Conservation (phyloP, 2,888 invertebrate species). For the Yponomeuta cagnagella region DNA sequence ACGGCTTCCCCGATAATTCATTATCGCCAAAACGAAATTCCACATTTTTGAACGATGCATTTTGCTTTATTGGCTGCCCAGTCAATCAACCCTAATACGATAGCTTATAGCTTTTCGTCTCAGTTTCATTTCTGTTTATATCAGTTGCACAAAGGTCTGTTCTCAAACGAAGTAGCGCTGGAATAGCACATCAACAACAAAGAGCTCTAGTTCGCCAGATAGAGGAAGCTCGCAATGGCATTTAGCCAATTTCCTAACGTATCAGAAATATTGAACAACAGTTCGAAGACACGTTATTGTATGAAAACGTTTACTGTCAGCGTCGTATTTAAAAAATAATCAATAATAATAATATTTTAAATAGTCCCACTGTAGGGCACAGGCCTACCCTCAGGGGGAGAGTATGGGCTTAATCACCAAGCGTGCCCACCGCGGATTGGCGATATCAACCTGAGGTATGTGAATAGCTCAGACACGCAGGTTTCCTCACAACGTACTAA, state of each 20-base stretch:
- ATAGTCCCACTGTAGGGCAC: too few relatives aligned
- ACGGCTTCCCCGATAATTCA: conserved; percentile 49
- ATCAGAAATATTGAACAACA: conserved; percentile 62
- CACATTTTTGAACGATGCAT: conserved; percentile 33
- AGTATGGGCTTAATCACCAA: too few relatives aligned
- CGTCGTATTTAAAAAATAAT: conserved; percentile 23
- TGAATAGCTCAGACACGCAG: too few relatives aligned
- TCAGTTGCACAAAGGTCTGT: conserved; percentile 6
- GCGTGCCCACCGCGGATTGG: too few relatives aligned
- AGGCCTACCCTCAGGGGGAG: too few relatives aligned
- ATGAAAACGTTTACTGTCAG: conserved; percentile 55
- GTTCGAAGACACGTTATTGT: conserved; percentile 71
- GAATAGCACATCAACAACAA: conserved; percentile 34
- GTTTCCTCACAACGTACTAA: too few relatives aligned
- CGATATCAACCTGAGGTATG: too few relatives aligned
- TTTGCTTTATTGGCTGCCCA: conserved; percentile 40
- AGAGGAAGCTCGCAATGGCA: conserved; percentile 33
- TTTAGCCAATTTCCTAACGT: conserved; percentile 67
- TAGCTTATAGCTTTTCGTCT: conserved; percentile 30
- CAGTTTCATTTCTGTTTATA: not conserved
- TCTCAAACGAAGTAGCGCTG: conserved; percentile 11
- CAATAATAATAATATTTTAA: too few relatives aligned
- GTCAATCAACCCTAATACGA: conserved; percentile 37
- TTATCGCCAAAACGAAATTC: conserved; percentile 50
- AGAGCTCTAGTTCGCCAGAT: conserved; percentile 30